Conservation (phyloP, 1,140 invertebrate genomes). For the Heliconius himera region DNA sequence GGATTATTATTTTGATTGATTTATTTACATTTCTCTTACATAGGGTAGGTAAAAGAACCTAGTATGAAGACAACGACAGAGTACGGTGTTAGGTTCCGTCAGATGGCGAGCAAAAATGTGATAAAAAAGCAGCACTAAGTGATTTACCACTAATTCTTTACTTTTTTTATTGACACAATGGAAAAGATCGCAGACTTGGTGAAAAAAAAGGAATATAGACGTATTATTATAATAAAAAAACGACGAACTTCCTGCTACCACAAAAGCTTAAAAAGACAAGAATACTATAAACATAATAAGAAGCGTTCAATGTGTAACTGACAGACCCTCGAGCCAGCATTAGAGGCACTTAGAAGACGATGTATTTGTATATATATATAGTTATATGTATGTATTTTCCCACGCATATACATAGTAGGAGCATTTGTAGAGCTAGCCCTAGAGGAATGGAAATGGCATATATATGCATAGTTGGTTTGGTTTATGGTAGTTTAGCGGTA, state of each 20-base stretch:
- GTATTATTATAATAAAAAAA: neutral
- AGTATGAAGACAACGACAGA: neutral
- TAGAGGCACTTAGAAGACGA: neutral
- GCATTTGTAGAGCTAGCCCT: too few relatives aligned
- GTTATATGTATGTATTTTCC: neutral
- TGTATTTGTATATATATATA: neutral
- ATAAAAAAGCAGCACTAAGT: too few relatives aligned
- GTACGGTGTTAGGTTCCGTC: neutral
- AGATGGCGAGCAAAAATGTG: neutral
- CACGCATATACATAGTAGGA: neutral
- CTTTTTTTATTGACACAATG: too few relatives aligned
- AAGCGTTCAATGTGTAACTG: neutral
- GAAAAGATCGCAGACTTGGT: too few relatives aligned
- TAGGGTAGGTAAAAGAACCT: too few relatives aligned
- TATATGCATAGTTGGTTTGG: too few relatives aligned
- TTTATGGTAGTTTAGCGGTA: too few relatives aligned
- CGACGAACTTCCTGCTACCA: neutral
- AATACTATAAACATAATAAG: neutral
- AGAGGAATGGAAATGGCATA: too few relatives aligned
- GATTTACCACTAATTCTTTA: too few relatives aligned
- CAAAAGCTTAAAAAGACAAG: neutral
- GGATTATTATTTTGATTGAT: neutral
- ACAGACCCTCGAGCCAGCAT: neutral
- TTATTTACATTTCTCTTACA: too few relatives aligned
- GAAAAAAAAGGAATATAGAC: too few relatives aligned